Base-by-base conservation (phyloP, 2,888 invertebrate genomes). In the Phanerotoma sp. region DNA sequence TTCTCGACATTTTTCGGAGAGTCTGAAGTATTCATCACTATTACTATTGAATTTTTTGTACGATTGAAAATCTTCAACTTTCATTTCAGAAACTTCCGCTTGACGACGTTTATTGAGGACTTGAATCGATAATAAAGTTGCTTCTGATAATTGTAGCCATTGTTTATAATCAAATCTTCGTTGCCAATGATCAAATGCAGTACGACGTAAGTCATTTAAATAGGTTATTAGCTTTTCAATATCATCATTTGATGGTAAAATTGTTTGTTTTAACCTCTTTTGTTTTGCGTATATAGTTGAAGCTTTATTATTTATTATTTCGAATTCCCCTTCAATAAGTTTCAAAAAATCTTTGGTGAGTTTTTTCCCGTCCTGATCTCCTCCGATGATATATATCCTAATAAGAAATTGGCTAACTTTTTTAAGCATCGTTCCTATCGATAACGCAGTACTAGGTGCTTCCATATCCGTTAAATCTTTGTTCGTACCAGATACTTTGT, bases 231-330 rank as follows among this genome's bases (percentile, higher is more conserved):
- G 40, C 25, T 49, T 49, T 13, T 28, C n/a, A 25, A 49, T 49
- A 20, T 49, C 49, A 11, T 38, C 40, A 13, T 28, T 38, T 28
- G 49, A 40, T 13, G 49, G 49, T n/a, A n/a, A 49, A 40, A 21
- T 28, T 40, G 10, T 37, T 22, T 49, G 28, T 20, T 28, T 10
- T 11, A 37, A 13, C 13, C 25, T 30, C 25, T 40, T 25, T 6
- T 25, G 25, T 25, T 7, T 25, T 25, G 25, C 25, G 7, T 25
- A 25, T 6, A 25, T 25, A 7, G 25, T 7, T 25, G 5, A 6
- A 7, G 25, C 25, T 6, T 7, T 5, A 25, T 7, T 25, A 25
- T 25, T 25, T 25, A 25, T 25, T 25, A 25, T 25, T 6, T 25
- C 25, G 7, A 25, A 25, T 5, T 25, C 25, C 7, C 25, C 25